phyloP scores from a whole-genome alignment of 2,797 vertebrate genomes.

The Phaenicophaeus curvirostris region DNA sequence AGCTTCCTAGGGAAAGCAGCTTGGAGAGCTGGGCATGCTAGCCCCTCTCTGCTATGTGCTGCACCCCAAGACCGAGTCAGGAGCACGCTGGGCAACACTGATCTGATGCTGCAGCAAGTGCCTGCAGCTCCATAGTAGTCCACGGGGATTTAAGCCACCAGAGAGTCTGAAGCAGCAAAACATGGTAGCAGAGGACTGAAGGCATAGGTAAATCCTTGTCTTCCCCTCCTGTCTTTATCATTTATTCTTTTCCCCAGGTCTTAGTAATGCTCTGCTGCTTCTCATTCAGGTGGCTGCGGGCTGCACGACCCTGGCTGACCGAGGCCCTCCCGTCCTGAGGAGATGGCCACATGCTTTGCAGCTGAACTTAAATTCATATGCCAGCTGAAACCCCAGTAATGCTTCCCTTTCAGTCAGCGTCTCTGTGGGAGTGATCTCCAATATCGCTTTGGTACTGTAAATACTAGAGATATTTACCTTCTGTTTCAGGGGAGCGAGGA shows the following conservation, averaged over 20 bases:
- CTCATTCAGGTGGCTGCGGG: background rate
- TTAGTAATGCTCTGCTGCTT: background rate
- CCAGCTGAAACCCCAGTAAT: background rate
- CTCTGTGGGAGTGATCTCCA: background rate
- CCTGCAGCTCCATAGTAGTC: background rate
- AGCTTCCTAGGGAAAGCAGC: background rate
- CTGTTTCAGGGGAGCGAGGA: background rate
- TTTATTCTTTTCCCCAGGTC: background rate
- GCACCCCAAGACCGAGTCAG: background rate
- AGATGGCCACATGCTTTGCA: background rate
- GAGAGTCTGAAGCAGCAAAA: background rate
- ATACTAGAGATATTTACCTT: constrained; percentile 53
- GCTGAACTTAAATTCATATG: background rate
- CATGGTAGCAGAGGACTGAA: background rate
- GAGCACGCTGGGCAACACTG: background rate
- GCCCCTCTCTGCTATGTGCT: background rate
- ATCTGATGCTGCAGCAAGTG: background rate
- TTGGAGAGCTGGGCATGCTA: background rate
- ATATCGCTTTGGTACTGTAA: constrained; percentile 48
- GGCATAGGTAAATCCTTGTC: background rate
- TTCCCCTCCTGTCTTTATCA: background rate
- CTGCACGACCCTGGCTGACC: background rate
- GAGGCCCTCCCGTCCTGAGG: background rate
- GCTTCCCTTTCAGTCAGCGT: background rate
- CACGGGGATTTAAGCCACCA: background rate